Base-by-base conservation (phyloP, 2,797 vertebrate species). In the Sebastes itinus region DNA sequence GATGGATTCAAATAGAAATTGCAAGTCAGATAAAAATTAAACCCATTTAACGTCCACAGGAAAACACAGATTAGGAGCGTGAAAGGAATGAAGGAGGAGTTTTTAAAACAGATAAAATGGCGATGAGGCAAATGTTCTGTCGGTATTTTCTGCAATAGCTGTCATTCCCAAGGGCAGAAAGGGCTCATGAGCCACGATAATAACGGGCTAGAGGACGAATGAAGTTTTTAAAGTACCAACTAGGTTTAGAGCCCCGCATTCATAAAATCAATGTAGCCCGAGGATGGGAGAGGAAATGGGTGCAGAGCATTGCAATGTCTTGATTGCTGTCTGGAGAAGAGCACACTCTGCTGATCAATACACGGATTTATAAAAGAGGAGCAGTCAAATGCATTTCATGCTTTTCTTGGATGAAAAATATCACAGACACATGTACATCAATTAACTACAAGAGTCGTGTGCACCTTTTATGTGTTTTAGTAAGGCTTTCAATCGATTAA, bases 241-340 rank as follows among this genome's bases (percentile, higher is more conserved):
- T 66, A 62, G 75, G 73, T 85, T 82, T 72, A 83, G 72, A 89
- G 90, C 93, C 89, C 85, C 1, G 30, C 84, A 93, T 23, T 78
- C 85, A 90, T 88, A 91, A 96, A 97, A 96, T 96, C 95, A 96
- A 97, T 97, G 91, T 83, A 87, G 87, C 84, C 90, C 84, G 89
- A 92, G 75, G 95, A 92, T n/a, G 59, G 71, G 85, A 78, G 85
- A 92, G 95, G 95, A 95, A 95, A 81, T 64, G 87, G 85, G 75
- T 85, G 81, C 66, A 84, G 80, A 88, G 87, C 70, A 65, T 92
- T 92, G 88, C 94, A 94, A 86, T 55, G 91, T 90, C 95, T 90
- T 94, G 92, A 93, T 95, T 93, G 93, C 93, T 91, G 92, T 94
- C 84, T 73, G 79, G 82, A 92, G 80, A 84, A 63, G 46, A 84